Evolutionary conservation across 2,113 vertebrate genomes (phyloP), one percentile per base, ranked within the genome.

Genomic region (Poecilia latipinna): DNA sequence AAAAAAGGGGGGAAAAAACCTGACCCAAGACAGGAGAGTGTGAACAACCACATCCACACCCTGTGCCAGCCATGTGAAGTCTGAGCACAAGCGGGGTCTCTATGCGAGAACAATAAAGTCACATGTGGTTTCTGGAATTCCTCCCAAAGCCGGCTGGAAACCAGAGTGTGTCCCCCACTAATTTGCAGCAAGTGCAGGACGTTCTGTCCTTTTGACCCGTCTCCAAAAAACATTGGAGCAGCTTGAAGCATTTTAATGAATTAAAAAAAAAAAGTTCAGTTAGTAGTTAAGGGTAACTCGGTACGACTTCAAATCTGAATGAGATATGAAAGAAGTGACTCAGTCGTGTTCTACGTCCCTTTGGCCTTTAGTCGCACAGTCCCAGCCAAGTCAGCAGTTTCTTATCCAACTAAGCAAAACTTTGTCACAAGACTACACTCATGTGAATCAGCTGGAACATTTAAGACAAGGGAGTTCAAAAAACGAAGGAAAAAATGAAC

Each of bases 371-470:
- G 77, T 84, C 80, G 69, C 61, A 33, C 7, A 3, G 26, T 32
- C 32, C 71, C 37, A 39, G 82, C 54, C 39, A 32, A 3, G 82
- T 91, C 89, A 91, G 91, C 89, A 90, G 17, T 82, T 70, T 74
- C 28, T 17, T 80, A 84, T 85, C 85, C 31, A 48, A 33, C 12
- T 39, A 78, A 26, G 8, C 17, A 26, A 71, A 42, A 7, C 72
- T 8, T 24, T 1, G 61, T 82, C 86, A 86, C 67, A 64, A 33
- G 87, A 86, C 24, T 15, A 31, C 4, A 48, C 19, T 24, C 8
- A 0, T 33, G 19, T 13, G 28, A 72, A 7, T 33, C 37, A 72
- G 48, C 37, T 28, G 32, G 60, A 70, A 37, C 32, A 26, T 33
- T 28, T 28, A 32, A 44, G 42, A 17, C 13, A 54, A 54, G 19